A percentile compares a stretch with the other conserved stretches of the same genome.
These are phyloP conservation scores for Protobothrops flavoviridis DNA, from an alignment of 2,113 vertebrate species.

Conservation along the genomic window DNA sequence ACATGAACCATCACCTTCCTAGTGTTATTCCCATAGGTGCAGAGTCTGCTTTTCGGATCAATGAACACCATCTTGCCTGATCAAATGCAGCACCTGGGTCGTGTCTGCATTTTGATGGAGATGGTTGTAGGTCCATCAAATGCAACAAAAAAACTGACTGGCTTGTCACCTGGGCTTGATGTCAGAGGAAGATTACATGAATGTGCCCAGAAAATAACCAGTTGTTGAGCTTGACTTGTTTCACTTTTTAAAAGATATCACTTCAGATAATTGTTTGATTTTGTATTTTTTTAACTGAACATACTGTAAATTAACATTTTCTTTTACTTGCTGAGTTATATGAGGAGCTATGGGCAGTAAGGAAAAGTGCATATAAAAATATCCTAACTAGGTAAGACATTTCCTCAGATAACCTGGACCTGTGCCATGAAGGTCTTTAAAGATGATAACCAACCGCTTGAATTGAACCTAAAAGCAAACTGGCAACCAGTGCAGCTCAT, in stretches of 20 bases:
- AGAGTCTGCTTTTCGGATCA: not conserved
- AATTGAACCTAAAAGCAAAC: not conserved
- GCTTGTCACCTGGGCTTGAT: not conserved
- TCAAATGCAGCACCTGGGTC: not conserved
- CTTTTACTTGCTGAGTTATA: conserved; percentile 17
- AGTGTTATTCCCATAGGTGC: not conserved
- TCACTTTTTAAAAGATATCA: not conserved
- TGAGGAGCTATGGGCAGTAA: conserved; percentile 2
- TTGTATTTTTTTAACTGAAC: conserved; percentile 8
- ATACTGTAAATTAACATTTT: conserved; percentile 27
- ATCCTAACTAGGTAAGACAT: not conserved
- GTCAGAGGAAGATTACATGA: not conserved
- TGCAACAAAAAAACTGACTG: not conserved
- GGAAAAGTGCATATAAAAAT: not conserved
- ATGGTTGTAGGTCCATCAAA: not conserved
- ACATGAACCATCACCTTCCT: not conserved
- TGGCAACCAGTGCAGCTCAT: not conserved
- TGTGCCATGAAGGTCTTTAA: not conserved
- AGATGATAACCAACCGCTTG: not conserved
- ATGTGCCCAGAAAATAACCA: not conserved
- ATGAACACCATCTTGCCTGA: not conserved
- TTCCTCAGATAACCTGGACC: not conserved
- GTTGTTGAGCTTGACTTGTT: not conserved
- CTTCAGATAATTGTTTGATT: not conserved
- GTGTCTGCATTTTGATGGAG: not conserved